Conservation (phyloP, 2,113 vertebrate genomes). For the Anolis sagrei region DNA sequence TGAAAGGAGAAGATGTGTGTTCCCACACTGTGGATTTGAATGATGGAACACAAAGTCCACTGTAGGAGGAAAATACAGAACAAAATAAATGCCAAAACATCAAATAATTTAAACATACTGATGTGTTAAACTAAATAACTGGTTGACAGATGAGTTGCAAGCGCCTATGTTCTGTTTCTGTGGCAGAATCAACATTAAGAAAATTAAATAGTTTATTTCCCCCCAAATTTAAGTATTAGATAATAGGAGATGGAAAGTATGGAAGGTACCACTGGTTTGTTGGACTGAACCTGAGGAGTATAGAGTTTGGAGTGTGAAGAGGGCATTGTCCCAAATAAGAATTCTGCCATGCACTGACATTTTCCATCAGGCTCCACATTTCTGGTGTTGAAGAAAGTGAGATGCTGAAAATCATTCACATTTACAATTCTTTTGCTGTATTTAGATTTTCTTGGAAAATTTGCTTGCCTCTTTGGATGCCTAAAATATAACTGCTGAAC, state of each 20-base stretch:
- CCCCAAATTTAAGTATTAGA: no score
- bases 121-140: slow-evolving; percentile 42
- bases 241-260: no score
- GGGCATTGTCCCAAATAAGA: no score
- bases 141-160: slow-evolving; percentile 17
- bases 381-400: no score
- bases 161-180: slow-evolving; percentile 16
- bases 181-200: slow-evolving; percentile 13
- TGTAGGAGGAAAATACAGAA: slow-evolving; percentile 2
- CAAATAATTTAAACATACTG: slow-evolving; percentile 28
- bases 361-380: no score
- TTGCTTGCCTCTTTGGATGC: no score
- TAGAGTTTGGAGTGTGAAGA: no score
- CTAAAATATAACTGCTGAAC: no score
- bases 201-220: not conserved
- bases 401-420: no score
- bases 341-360: no score
- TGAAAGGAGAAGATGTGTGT: not conserved
- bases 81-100: slow-evolving; percentile 33
- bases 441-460: no score
- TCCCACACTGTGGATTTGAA: slow-evolving; percentile 32
- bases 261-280: not conserved
- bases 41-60: slow-evolving; percentile 21
- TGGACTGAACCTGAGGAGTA: not conserved
- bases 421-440: no score